Percentiles rank a stretch among this genome's conserved stretches.
These are phyloP conservation scores for Schizopygopsis malacanthus DNA, from an alignment of 2,797 vertebrate species.

Conservation along the genomic window DNA sequence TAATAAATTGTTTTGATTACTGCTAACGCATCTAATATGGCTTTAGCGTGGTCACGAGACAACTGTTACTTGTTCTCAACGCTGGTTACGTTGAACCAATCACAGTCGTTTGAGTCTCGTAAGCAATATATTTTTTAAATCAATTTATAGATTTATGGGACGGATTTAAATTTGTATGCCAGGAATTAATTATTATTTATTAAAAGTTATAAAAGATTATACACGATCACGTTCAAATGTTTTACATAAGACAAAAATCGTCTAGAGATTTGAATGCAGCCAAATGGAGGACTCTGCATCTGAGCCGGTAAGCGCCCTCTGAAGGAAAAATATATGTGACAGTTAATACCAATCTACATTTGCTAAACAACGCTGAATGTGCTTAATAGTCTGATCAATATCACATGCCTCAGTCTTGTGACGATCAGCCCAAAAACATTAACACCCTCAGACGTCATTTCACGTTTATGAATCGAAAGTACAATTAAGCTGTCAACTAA, in stretches of 20 bases:
- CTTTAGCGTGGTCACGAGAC: neutral
- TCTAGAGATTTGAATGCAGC: neutral
- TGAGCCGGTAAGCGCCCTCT: slow-evolving; percentile 12
- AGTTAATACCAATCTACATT: too few relatives aligned
- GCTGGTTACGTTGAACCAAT: neutral
- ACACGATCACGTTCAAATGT: neutral
- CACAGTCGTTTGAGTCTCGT: neutral
- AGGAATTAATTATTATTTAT: neutral
- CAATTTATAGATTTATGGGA: neutral
- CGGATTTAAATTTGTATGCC: neutral
- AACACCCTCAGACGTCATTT: neutral
- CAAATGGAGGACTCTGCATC: neutral
- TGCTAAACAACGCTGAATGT: too few relatives aligned
- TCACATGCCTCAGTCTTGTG: slow-evolving; percentile 67
- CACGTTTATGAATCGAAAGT: neutral
- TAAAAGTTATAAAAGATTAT: neutral
- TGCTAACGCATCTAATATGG: neutral
- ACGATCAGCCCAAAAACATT: slow-evolving; percentile 48
- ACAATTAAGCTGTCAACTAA: neutral
- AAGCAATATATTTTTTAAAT: too few relatives aligned
- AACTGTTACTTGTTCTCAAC: neutral
- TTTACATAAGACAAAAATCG: neutral
- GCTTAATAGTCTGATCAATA: slow-evolving; percentile 31
- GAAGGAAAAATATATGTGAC: neutral
- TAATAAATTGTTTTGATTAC: neutral